A percentile compares a stretch with the other conserved stretches of the same genome.
Conservation (phyloP, 2,888 invertebrate species). For the Orchestes rusci region DNA sequence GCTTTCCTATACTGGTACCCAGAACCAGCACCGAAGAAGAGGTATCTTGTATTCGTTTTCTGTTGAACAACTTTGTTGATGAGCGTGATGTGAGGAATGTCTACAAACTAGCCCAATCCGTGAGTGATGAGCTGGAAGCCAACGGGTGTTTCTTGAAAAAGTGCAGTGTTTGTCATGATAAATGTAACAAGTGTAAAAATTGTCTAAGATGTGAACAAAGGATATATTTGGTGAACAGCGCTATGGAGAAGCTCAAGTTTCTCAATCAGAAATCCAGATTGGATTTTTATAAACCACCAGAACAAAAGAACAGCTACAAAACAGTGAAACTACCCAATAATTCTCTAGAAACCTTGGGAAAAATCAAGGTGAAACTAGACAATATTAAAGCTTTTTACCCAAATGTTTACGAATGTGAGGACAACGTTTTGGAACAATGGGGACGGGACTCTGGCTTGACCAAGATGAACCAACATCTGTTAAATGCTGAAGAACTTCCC, state of each 20-base stretch:
- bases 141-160: constrained; percentile 15
- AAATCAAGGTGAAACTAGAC: constrained; percentile 24
- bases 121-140: constrained; percentile 12
- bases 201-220: constrained; percentile 17
- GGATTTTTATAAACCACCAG: neutral
- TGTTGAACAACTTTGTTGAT: constrained; percentile 18
- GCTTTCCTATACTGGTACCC: constrained; percentile 10
- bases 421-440: constrained; percentile 16
- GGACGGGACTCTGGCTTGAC: constrained; percentile 11
- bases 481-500: constrained; percentile 8
- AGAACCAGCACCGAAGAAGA: constrained; percentile 14
- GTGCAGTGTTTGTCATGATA: constrained; percentile 13
- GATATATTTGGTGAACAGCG: constrained; percentile 18
- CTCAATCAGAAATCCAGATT: constrained; percentile 2
- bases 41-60: constrained; percentile 18
- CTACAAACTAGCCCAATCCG: constrained; percentile 5
- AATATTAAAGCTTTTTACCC: constrained; percentile 29
- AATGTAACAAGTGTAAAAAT: constrained; percentile 13
- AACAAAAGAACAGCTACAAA: neutral
- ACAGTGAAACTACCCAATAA: constrained; percentile 10
- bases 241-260: constrained; percentile 14
- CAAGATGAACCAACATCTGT: constrained; percentile 12
- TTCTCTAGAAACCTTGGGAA: constrained; percentile 22
- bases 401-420: constrained; percentile 23
- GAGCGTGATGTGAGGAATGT: constrained; percentile 14